Base-by-base conservation (phyloP, 2,113 vertebrate species). In the Blennius ocellaris region DNA sequence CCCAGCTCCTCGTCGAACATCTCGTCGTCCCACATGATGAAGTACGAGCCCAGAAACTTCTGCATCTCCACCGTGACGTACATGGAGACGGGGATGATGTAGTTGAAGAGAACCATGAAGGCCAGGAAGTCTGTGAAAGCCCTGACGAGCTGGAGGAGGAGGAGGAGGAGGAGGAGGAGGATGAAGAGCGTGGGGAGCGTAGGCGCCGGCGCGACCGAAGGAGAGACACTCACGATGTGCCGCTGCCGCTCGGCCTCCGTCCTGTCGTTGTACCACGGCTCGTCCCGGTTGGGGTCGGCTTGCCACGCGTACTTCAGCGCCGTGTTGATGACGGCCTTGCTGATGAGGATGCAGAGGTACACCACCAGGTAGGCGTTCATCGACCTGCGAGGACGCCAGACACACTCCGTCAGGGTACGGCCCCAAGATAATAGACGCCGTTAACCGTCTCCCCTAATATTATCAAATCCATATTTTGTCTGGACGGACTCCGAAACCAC, bases 61-160 rank as follows among this genome's bases (percentile, higher is more conserved):
- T 99, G 98, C 98, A 99, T 98, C 94, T 99, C 98, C 83, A 99
- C 98, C 0, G 98, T 99, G 76, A 99, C 97, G 4, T 99, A 99
- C 97, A 99, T 99, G 68, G 98, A 99, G 41, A 99, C 97, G 0
- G 98, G 98, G 69, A 99, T 99, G 93, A 99, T 99, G 94, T 99
- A 99, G 94, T 99, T 99, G 91, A 99, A 99, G 43, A 99, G 95
- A 54, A 99, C 98, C 98, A 99, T 99, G 89, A 97, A 99, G 51
- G 98, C 97, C 88, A 99, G 89, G 89, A 99, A 99, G 87, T 99
- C 98, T 0, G 98, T 99, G 92, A 99, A 96, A 0, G 95, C 96
- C 78, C 91, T 92, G 90, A 98, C 94, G 73, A 97, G 87, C 97
- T 99, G 92, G n/a, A 56, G n/a, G n/a, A n/a, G n/a, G n/a, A n/a